Evolutionary conservation across 2,113 vertebrate species (phyloP).

Genomic region (Gracilinanus agilis): DNA sequence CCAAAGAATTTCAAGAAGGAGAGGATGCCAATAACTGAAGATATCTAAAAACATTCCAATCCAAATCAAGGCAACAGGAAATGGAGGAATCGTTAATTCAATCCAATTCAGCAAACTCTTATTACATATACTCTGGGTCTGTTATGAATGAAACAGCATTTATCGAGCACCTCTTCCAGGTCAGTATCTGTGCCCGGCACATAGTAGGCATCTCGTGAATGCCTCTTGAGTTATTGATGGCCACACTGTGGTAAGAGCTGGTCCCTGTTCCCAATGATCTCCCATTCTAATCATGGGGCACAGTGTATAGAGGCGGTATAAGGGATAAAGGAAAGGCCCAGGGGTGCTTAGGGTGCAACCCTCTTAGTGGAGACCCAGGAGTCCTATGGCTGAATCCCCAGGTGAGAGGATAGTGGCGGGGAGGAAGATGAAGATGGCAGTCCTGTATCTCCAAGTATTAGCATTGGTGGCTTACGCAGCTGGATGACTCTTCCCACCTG

Average conservation of each 20-base stretch:
- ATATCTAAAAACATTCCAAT: not conserved
- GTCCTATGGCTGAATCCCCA: not conserved
- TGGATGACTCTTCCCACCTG: not conserved
- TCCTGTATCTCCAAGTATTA: not conserved
- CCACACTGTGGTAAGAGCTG: not conserved
- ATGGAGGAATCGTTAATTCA: not conserved
- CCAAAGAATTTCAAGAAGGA: not conserved
- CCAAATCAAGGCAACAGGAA: not conserved
- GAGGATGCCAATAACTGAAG: not conserved
- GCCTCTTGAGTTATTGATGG: not conserved
- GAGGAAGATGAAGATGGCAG: not conserved
- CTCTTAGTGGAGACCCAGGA: too few relatives aligned
- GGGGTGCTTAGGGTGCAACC: not conserved
- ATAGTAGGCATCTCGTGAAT: not conserved
- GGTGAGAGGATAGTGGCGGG: too few relatives aligned
- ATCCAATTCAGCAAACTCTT: not conserved
- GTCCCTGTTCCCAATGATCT: not conserved
- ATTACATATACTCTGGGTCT: not conserved
- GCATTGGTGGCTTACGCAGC: not conserved
- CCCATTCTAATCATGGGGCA: not conserved
- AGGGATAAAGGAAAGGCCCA: not conserved
- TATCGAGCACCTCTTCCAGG: not conserved
- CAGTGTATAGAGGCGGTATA: not conserved
- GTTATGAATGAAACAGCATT: not conserved
- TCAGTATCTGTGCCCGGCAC: not conserved